Evolutionary conservation across 2,888 invertebrate species (phyloP), one percentile per base, ranked within the genome.

Genomic region (Monoplex corrugatus): DNA sequence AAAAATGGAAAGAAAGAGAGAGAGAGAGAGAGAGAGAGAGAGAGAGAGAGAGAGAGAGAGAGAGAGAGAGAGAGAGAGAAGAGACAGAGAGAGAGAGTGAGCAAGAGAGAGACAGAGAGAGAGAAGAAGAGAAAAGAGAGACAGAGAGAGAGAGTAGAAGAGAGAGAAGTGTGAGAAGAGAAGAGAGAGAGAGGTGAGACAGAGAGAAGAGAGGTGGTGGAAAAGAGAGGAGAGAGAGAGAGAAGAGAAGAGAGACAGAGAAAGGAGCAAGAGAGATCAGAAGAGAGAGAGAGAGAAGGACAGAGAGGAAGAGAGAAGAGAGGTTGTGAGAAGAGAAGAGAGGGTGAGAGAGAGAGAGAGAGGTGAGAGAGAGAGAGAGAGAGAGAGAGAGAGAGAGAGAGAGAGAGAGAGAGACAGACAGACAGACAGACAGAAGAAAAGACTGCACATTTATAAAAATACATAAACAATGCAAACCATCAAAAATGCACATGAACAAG

Each of bases 331-430:
- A 50, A 19, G 19, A 19, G 28, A 19, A 50, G 50, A 50, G 50
- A 50, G 50, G 19, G 50, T 13, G 50, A 50, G 50, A 50, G 50
- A 68, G 50, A 50, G 50, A 50, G 50, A 50, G 50, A 50, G 50
- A 19, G 19, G 50, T 13, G 50, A 50, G 50, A 50, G 50, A 50
- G 50, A 50, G 50, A 50, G 50, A 50, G 50, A 50, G 50, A 50
- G 50, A 50, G 50, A 50, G 50, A 50, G 35, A 28, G 80, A 35
- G n/a, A 35, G n/a, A 78, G 16, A 82, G 32, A 78, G 35, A 16
- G 80, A 78, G 32, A 78, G 32, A 19, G 80, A 78, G 32, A 82
- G 80, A 28, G 80, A 78, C 13, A 78, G 50, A n/a, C n/a, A n/a
- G n/a, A n/a, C n/a, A n/a, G n/a, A n/a, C n/a, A n/a, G n/a, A n/a